Evolutionary conservation across 2,888 invertebrate genomes (phyloP).

Genomic region (Tenthredo livida): DNA sequence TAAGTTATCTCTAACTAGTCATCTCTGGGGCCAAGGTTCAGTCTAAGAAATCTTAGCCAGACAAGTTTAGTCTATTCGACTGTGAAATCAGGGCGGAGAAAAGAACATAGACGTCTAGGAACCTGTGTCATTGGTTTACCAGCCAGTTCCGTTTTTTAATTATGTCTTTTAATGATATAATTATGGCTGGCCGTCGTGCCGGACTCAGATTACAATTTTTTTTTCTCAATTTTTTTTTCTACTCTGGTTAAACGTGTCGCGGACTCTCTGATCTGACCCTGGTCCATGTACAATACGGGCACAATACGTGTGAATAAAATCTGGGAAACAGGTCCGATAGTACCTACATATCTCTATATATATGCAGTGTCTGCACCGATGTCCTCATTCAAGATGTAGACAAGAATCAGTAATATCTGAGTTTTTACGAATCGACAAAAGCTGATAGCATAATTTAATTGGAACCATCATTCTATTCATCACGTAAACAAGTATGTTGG

Average conservation of each 20-base stretch:
- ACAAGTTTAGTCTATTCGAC: constrained; percentile 20
- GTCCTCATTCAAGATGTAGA: not conserved
- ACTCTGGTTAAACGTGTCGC: not conserved
- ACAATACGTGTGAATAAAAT: not conserved
- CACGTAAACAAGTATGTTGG: not conserved
- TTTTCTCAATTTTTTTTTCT: not conserved
- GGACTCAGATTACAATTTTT: not conserved
- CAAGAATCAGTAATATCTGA: not conserved
- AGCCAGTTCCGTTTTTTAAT: constrained; percentile 1
- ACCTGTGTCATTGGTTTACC: not conserved
- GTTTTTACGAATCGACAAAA: not conserved
- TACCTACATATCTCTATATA: not conserved
- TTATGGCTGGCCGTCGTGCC: not conserved
- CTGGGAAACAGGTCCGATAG: not conserved
- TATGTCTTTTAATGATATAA: not conserved
- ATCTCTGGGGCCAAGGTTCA: not conserved
- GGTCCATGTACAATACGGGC: not conserved
- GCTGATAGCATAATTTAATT: not conserved
- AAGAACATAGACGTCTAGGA: not conserved
- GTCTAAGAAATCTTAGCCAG: not conserved
- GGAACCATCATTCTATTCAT: not conserved
- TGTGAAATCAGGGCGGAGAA: not conserved
- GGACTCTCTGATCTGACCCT: constrained; percentile 13
- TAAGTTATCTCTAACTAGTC: not conserved
- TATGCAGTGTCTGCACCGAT: not conserved